These are phyloP conservation scores for Dendrocincla tyrannina DNA, from an alignment of 2,797 vertebrate species.

Conservation along the genomic window DNA sequence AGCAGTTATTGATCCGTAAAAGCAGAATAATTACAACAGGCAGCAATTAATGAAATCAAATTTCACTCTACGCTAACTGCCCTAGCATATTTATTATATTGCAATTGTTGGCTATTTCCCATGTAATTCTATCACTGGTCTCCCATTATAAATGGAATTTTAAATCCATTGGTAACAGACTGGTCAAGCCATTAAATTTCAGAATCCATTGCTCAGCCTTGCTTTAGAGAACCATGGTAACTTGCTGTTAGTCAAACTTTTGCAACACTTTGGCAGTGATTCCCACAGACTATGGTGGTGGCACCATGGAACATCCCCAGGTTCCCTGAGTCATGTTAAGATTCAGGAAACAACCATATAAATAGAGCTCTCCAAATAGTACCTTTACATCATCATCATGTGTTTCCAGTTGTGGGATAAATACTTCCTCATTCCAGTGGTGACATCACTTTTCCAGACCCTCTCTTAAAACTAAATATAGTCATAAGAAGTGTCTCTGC, in stretches of 20 bases:
- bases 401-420: conserved; percentile 8
- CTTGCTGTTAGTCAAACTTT: neutral
- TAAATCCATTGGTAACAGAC: neutral
- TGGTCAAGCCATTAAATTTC: neutral
- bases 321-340: conserved; percentile 16
- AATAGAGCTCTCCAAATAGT: conserved; percentile 56
- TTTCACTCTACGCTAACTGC: neutral
- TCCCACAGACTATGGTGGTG: neutral
- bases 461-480: conserved; percentile 58
- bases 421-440: conserved; percentile 54
- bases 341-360: conserved; percentile 44
- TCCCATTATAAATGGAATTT: neutral
- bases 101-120: neutral
- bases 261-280: neutral
- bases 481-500: neutral
- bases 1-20: neutral
- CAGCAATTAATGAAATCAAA: conserved; percentile 3
- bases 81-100: neutral
- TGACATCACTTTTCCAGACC: conserved; percentile 50
- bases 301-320: neutral
- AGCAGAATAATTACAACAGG: neutral
- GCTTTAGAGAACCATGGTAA: neutral
- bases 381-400: conserved; percentile 61
- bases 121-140: neutral
- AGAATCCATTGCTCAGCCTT: neutral